phyloP scores from a whole-genome alignment of 2,888 invertebrate genomes.

The Amphipyra berbera region DNA sequence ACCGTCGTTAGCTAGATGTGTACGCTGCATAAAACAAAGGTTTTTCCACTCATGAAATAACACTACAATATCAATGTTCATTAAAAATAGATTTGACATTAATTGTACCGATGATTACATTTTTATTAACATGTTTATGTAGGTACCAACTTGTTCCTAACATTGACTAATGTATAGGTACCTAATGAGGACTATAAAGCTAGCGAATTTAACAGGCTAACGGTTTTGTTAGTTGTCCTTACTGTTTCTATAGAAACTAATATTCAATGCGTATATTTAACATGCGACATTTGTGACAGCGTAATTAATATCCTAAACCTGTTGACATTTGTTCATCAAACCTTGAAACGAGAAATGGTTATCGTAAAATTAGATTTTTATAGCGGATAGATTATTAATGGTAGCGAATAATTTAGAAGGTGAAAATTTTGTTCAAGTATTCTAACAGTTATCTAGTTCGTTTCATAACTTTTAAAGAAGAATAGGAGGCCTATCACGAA shows the following conservation, averaged over 20 bases:
- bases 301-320: slow-evolving; percentile 18
- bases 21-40: no score
- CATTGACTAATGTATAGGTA: no score
- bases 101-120: background rate
- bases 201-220: background rate
- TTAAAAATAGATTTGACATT: background rate
- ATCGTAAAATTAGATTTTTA: background rate
- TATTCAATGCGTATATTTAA: background rate
- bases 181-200: no score
- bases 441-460: background rate
- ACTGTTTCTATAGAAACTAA: slow-evolving; percentile 5
- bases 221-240: background rate
- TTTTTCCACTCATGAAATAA: background rate
- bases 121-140: background rate
- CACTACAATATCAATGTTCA: background rate
- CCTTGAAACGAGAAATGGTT: slow-evolving; percentile 18
- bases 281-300: slow-evolving; percentile 6
- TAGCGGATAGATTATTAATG: background rate
- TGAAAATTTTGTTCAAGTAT: background rate
- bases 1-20: no score
- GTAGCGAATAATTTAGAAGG: slow-evolving; percentile 1
- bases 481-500: no score
- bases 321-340: slow-evolving; percentile 26
- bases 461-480: background rate
- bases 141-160: background rate